phyloP scores from a whole-genome alignment of 2,797 vertebrate genomes.

The Dicrostonyx torquatus region DNA sequence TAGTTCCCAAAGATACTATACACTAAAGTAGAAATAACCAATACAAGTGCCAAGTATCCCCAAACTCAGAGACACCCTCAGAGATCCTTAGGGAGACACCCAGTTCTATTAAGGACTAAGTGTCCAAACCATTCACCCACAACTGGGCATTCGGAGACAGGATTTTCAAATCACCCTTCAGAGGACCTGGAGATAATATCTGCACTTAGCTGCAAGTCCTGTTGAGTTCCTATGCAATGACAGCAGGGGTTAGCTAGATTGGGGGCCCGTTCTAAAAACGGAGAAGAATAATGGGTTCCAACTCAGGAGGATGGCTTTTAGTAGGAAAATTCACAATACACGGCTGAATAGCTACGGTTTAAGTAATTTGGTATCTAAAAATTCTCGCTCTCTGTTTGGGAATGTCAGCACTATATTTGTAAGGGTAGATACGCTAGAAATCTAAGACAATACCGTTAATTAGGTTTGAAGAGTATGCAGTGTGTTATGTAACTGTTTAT shows the following conservation, averaged over 20 bases:
- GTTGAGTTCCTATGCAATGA: neutral
- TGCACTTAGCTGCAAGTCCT: neutral
- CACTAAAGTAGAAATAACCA: neutral
- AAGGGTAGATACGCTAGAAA: neutral
- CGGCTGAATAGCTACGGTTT: neutral
- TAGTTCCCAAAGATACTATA: slow-evolving; percentile 13
- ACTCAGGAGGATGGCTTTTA: neutral
- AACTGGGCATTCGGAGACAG: neutral
- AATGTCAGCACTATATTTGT: slow-evolving; percentile 10
- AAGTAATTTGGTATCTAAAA: neutral
- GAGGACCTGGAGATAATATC: neutral
- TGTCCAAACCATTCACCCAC: neutral
- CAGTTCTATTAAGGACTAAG: neutral
- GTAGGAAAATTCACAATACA: neutral
- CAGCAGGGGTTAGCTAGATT: neutral
- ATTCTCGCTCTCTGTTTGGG: neutral
- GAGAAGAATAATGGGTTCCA: neutral
- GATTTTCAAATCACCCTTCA: neutral
- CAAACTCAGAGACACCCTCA: neutral
- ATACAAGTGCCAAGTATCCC: neutral
- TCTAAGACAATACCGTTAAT: neutral
- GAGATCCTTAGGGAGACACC: neutral
- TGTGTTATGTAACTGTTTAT: neutral
- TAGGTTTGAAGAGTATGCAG: neutral
- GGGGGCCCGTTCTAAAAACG: neutral